phyloP scores from a whole-genome alignment of 1,140 invertebrate species.

The Zaprionus capensis region DNA sequence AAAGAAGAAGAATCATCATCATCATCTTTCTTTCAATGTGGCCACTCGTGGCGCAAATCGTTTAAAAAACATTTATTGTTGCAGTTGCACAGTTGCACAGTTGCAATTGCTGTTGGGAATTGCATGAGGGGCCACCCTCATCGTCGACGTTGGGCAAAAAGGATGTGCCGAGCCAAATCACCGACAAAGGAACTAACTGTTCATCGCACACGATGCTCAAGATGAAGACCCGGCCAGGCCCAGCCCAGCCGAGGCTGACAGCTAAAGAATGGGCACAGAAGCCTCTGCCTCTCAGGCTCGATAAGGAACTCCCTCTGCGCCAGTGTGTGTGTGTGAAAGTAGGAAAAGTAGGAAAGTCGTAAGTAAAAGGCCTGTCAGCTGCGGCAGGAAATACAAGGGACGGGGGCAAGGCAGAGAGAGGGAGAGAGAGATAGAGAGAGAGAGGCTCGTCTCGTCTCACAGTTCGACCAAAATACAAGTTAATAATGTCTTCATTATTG shows the following conservation, averaged over 20 bases:
- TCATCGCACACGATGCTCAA: slow-evolving; percentile 74
- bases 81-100: slow-evolving; percentile 41
- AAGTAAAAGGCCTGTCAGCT: slow-evolving; percentile 80
- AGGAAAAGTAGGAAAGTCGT: slow-evolving; percentile 32
- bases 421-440: neutral
- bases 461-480: slow-evolving; percentile 67
- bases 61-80: slow-evolving; percentile 63
- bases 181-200: slow-evolving; percentile 81
- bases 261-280: slow-evolving; percentile 72
- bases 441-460: slow-evolving; percentile 27
- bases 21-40: neutral
- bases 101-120: slow-evolving; percentile 28
- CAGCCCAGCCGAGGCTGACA: slow-evolving; percentile 72
- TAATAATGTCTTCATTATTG: slow-evolving; percentile 84
- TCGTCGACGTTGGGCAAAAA: slow-evolving; percentile 34
- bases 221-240: slow-evolving; percentile 55
- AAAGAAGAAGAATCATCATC: slow-evolving; percentile 4
- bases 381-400: slow-evolving; percentile 64
- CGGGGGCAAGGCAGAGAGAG: slow-evolving; percentile 7
- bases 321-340: slow-evolving; percentile 38
- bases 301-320: slow-evolving; percentile 51
- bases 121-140: slow-evolving; percentile 61
- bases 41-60: slow-evolving; percentile 74
- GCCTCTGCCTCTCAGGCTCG: slow-evolving; percentile 29
- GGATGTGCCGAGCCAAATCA: slow-evolving; percentile 70